Conservation (phyloP, 2,888 invertebrate species). For the Drosophila cognata region DNA sequence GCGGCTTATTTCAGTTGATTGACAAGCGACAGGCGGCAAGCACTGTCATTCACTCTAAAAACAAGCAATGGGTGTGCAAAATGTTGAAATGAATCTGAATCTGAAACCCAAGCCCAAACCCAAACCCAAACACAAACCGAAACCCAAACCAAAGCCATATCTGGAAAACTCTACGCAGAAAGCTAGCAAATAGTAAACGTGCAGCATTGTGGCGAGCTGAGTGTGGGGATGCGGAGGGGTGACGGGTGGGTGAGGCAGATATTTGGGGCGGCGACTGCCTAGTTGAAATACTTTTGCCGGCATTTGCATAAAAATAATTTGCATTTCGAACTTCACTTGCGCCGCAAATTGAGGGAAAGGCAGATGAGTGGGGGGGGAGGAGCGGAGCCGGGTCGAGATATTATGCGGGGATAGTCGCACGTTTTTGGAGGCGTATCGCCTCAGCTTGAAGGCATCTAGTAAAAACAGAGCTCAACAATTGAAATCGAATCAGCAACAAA, state of each 20-base stretch:
- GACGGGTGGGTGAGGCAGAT: neutral
- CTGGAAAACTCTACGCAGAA: conserved; percentile 22
- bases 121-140: conserved; percentile 38
- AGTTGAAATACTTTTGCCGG: conserved; percentile 66
- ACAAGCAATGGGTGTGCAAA: conserved; percentile 67
- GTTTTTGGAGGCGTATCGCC: conserved; percentile 45
- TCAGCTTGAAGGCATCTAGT: conserved; percentile 24
- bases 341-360: conserved; percentile 2
- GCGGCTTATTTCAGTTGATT: conserved; percentile 56
- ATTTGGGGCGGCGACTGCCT: conserved; percentile 33
- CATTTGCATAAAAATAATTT: conserved; percentile 73
- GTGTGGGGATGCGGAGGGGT: neutral
- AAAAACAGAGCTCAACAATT: conserved; percentile 65
- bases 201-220: neutral
- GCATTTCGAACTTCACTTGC: conserved; percentile 65
- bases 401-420: conserved; percentile 15
- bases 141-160: conserved; percentile 27
- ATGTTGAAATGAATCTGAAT: conserved; percentile 61
- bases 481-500: conserved; percentile 74
- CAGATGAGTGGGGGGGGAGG: neutral
- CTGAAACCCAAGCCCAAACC: conserved; percentile 33
- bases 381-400: neutral
- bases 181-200: conserved; percentile 17
- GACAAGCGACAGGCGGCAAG: conserved; percentile 65
- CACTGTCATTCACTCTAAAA: conserved; percentile 64